phyloP scores from a whole-genome alignment of 2,113 vertebrate genomes.

The Hippocampus abdominalis region DNA sequence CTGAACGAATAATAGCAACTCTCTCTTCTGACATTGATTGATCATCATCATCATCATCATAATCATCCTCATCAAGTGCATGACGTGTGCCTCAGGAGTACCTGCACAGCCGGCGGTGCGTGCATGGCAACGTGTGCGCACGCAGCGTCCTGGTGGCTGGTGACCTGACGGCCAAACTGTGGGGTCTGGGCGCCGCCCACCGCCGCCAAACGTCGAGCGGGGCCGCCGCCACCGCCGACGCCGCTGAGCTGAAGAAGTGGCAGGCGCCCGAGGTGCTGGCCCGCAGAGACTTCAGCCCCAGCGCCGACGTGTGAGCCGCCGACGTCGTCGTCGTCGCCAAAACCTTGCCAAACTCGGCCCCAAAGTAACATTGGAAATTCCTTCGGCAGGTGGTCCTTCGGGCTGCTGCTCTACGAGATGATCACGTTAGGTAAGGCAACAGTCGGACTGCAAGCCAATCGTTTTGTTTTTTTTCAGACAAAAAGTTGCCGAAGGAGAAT shows the following conservation, averaged over 20 bases:
- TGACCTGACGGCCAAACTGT: constrained; percentile 83
- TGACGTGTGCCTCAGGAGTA: constrained; percentile 70
- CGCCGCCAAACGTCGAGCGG: constrained; percentile 38
- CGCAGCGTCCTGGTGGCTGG: constrained; percentile 81
- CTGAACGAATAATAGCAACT: too few species aligned
- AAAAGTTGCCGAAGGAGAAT: too few species aligned
- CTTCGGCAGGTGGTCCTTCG: constrained; percentile 87
- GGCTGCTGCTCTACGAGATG: constrained; percentile 91
- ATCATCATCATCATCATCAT: too few species aligned
- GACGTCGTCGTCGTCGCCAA: not conserved
- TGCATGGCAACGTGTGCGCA: constrained; percentile 85
- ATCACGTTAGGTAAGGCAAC: constrained; percentile 80
- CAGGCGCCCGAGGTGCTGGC: constrained; percentile 84
- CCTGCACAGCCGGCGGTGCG: constrained; percentile 75
- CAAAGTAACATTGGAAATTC: too few species aligned
- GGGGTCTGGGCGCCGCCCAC: constrained; percentile 79
- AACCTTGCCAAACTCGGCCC: not conserved
- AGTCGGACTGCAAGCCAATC: too few species aligned
- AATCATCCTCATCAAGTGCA: too few species aligned
- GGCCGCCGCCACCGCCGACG: not conserved
- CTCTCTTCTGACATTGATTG: too few species aligned
- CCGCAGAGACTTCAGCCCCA: constrained; percentile 57
- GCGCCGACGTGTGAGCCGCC: constrained; percentile 80
- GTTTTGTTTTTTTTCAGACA: too few species aligned
- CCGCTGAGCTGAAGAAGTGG: constrained; percentile 80